Conservation (phyloP, 2,797 vertebrate genomes). For the Graptemys geographica region DNA sequence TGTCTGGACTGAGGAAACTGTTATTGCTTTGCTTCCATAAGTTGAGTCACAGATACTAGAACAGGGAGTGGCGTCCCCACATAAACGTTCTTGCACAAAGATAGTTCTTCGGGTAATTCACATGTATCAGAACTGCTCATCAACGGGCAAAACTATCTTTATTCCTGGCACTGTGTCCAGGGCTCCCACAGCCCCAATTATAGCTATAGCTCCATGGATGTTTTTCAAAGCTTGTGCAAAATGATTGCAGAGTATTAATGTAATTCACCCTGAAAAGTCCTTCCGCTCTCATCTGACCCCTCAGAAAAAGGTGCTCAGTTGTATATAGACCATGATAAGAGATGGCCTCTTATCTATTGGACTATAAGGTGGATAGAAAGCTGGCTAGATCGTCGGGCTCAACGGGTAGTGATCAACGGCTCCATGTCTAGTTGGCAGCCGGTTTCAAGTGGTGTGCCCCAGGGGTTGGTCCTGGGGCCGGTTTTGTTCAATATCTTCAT, state of each 20-base stretch:
- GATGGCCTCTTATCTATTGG: background rate
- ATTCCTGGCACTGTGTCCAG: background rate
- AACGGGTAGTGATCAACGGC: too few relatives aligned
- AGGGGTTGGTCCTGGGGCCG: too few relatives aligned
- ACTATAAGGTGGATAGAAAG: too few relatives aligned
- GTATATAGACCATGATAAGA: background rate
- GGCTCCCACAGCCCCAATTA: background rate
- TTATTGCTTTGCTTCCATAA: background rate
- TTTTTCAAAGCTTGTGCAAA: background rate
- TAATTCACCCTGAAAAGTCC: background rate
- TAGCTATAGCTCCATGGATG: background rate
- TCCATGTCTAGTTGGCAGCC: too few relatives aligned
- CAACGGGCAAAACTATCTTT: background rate
- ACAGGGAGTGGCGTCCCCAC: background rate
- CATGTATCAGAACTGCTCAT: background rate
- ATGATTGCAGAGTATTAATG: background rate
- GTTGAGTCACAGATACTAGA: background rate
- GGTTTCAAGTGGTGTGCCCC: too few relatives aligned
- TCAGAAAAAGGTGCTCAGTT: background rate
- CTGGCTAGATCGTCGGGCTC: too few relatives aligned
- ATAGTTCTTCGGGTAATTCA: background rate
- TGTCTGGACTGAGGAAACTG: background rate
- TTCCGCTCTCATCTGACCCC: background rate
- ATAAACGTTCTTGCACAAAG: background rate
- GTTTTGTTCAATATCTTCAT: too few relatives aligned